These are phyloP conservation scores for Cristatella mucedo DNA, from an alignment of 2,888 invertebrate genomes.

Conservation along the genomic window DNA sequence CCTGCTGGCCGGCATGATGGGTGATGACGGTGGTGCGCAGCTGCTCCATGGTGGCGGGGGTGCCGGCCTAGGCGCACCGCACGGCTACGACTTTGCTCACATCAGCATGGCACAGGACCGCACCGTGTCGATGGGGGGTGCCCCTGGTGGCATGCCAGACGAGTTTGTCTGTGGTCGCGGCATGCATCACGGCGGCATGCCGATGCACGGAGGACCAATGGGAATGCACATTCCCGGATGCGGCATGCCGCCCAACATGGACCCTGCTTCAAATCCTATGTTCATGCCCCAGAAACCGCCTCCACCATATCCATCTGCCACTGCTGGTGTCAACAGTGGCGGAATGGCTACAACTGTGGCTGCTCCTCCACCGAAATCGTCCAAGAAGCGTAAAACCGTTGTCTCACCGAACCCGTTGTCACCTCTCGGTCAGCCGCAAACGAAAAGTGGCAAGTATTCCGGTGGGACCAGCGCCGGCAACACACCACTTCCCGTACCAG, in stretches of 20 bases:
- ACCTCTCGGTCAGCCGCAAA: not conserved
- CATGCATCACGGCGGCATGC: not conserved
- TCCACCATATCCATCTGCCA: constrained; percentile 1
- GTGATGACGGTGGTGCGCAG: constrained; percentile 2
- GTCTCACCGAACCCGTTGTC: not conserved
- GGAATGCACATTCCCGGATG: not conserved
- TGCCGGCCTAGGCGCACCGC: constrained; percentile 2
- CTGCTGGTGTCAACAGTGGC: not conserved
- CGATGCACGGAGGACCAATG: not conserved
- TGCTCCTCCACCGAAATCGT: constrained; percentile 1
- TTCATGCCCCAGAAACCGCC: constrained; percentile 5
- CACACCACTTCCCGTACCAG: too few species aligned
- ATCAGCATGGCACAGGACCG: constrained; percentile 6
- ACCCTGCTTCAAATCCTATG: not conserved
- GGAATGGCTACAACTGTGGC: not conserved
- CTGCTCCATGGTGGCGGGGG: constrained; percentile 6
- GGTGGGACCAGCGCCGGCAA: not conserved
- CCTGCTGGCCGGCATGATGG: not conserved
- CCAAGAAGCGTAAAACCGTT: not conserved
- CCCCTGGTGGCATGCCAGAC: not conserved
- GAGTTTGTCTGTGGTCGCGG: not conserved
- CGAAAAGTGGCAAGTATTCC: constrained; percentile 1
- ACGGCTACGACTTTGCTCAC: constrained; percentile 8
- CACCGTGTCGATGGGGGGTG: not conserved
- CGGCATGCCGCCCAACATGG: not conserved